Conservation (phyloP, 2,113 vertebrate species). For the Pachypanchax playfairii region DNA sequence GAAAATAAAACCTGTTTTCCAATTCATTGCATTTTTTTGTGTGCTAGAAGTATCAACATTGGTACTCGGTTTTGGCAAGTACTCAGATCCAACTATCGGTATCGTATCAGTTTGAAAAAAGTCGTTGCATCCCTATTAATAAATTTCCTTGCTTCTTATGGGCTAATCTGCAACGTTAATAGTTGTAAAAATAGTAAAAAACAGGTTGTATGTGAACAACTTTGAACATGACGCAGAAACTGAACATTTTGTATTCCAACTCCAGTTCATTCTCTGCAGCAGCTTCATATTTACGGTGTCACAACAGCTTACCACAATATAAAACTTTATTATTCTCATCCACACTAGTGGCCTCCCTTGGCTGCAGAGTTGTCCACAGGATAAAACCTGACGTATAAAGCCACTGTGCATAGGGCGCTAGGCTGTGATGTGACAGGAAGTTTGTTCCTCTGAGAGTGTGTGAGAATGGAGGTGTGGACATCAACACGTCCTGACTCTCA, state of each 20-base stretch:
- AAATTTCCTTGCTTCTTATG: no score
- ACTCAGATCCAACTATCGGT: no score
- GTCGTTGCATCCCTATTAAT: no score
- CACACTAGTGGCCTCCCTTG: conserved; percentile 19
- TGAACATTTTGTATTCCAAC: background rate
- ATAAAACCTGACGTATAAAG: conserved; percentile 36
- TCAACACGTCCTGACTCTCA: conserved; percentile 30
- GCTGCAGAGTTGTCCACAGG: conserved; percentile 23
- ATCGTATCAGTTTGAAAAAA: no score
- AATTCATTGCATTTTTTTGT: no score
- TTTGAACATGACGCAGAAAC: conserved; percentile 5
- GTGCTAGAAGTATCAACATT: no score
- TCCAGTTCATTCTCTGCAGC: conserved; percentile 12
- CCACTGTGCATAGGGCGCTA: conserved; percentile 9
- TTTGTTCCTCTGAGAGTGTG: conserved; percentile 30
- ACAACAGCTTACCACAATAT: conserved; percentile 22
- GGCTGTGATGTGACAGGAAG: conserved; percentile 20
- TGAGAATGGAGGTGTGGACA: conserved; percentile 5
- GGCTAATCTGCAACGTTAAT: no score
- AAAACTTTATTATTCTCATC: conserved; percentile 43
- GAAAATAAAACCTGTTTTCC: no score
- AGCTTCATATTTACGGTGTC: conserved; percentile 23
- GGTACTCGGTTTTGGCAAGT: no score
- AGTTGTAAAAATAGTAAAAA: no score
- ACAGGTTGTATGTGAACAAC: no score